Conservation (phyloP, 2,888 invertebrate genomes). For the Ferdinandea cuprea region DNA sequence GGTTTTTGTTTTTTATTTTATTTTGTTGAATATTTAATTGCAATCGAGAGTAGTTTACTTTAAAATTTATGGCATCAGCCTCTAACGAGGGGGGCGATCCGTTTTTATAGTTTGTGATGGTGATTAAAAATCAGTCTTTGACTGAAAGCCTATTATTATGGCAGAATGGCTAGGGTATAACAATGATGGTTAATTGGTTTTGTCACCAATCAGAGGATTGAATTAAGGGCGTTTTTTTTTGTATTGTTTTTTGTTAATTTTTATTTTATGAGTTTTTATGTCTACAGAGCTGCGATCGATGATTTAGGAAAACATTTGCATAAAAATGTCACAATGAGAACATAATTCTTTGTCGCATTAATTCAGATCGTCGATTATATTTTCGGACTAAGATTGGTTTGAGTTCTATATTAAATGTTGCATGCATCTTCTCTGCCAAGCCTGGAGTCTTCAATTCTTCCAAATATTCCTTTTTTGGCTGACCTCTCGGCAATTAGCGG, state of each 20-base stretch:
- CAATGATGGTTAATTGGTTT: slow-evolving; percentile 66
- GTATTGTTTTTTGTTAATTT: background rate
- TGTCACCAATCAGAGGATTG: slow-evolving; percentile 56
- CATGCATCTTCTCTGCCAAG: too few relatives aligned
- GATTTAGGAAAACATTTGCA: too few relatives aligned
- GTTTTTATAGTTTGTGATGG: slow-evolving; percentile 68
- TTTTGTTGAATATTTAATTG: slow-evolving; percentile 64
- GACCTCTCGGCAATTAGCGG: too few relatives aligned
- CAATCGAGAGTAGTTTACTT: slow-evolving; percentile 40
- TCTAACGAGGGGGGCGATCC: slow-evolving; percentile 54
- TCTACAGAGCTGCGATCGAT: background rate
- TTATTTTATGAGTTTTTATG: background rate
- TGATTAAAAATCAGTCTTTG: slow-evolving; percentile 59
- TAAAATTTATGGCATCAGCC: slow-evolving; percentile 55
- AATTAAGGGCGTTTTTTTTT: background rate
- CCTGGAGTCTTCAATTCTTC: too few relatives aligned
- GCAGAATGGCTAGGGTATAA: slow-evolving; percentile 34
- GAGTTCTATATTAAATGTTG: too few relatives aligned
- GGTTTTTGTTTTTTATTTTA: too few relatives aligned
- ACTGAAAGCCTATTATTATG: slow-evolving; percentile 40
- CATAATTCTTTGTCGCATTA: background rate
- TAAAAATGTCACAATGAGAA: too few relatives aligned
- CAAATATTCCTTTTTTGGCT: too few relatives aligned
- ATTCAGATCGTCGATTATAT: too few relatives aligned
- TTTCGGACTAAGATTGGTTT: too few relatives aligned